Evolutionary conservation across 2,797 vertebrate species (phyloP).

Genomic region (Micromesistius poutassou): DNA sequence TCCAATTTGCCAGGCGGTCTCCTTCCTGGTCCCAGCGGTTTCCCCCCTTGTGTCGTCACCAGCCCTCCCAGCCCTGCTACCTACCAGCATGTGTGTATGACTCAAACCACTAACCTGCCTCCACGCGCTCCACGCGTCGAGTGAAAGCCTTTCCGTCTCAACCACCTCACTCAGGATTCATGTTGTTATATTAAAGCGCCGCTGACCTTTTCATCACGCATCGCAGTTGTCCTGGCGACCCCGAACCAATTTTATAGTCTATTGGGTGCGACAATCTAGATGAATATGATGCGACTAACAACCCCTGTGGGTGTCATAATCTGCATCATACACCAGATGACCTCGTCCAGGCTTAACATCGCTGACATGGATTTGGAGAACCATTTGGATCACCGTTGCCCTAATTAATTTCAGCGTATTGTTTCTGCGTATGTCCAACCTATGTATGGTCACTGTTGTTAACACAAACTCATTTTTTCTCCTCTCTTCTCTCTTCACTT

Average conservation of each 20-base stretch:
- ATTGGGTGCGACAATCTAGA: neutral
- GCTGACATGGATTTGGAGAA: neutral
- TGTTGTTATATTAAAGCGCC: neutral
- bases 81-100: neutral
- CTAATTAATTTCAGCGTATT: too few relatives aligned
- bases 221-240: neutral
- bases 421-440: too few relatives aligned
- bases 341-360: neutral
- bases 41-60: conserved; percentile 51
- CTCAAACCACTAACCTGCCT: too few relatives aligned
- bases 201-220: neutral
- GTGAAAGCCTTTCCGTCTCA: neutral
- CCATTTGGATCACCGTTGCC: neutral
- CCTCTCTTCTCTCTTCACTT: too few relatives aligned
- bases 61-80: conserved; percentile 37
- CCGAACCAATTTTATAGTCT: neutral
- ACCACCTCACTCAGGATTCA: neutral
- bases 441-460: too few relatives aligned
- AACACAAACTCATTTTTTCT: too few relatives aligned
- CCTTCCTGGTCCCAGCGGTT: conserved; percentile 9
- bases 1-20: neutral
- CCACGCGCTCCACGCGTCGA: too few relatives aligned
- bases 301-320: neutral
- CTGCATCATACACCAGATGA: neutral
- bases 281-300: neutral